Evolutionary conservation across 2,113 vertebrate genomes (phyloP).

Genomic region (Anseranas semipalmata): DNA sequence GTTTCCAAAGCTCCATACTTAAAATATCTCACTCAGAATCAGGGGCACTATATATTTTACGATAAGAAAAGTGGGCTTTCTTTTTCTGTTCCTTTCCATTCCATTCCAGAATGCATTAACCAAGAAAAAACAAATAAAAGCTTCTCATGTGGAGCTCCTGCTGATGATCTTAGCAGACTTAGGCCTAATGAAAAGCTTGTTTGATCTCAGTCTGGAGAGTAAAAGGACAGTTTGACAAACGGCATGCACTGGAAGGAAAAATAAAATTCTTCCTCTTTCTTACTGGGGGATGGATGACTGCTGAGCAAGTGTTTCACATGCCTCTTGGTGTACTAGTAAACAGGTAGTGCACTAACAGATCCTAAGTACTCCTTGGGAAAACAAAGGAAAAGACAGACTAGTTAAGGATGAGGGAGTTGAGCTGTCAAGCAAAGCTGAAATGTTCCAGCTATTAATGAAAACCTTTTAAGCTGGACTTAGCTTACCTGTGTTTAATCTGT

Average conservation of each 20-base stretch:
- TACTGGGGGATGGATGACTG: not conserved
- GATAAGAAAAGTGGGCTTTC: conserved; percentile 51
- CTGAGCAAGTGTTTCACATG: conserved; percentile 22
- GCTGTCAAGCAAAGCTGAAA: not conserved
- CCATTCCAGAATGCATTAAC: conserved; percentile 2
- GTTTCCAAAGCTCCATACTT: not conserved
- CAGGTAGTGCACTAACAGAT: not conserved
- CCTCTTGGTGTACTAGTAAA: not conserved
- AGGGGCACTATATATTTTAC: conserved; percentile 24
- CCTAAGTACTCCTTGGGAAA: not conserved
- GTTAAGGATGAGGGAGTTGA: not conserved
- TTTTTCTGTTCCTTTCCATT: conserved; percentile 26
- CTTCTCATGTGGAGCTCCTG: conserved; percentile 24
- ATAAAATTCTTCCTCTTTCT: not conserved
- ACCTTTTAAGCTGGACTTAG: not conserved
- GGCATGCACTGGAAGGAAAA: not conserved
- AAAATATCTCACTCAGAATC: conserved; percentile 47
- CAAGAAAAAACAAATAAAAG: conserved; percentile 42
- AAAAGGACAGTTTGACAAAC: conserved; percentile 44
- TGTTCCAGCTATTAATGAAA: not conserved
- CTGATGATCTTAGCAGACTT: conserved; percentile 64
- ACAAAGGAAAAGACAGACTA: not conserved
- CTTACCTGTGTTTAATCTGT: not conserved
- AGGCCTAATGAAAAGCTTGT: conserved; percentile 41
- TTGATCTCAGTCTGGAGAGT: conserved; percentile 41